Base-by-base conservation (phyloP, 2,888 invertebrate genomes). In the Aphrophora alni region DNA sequence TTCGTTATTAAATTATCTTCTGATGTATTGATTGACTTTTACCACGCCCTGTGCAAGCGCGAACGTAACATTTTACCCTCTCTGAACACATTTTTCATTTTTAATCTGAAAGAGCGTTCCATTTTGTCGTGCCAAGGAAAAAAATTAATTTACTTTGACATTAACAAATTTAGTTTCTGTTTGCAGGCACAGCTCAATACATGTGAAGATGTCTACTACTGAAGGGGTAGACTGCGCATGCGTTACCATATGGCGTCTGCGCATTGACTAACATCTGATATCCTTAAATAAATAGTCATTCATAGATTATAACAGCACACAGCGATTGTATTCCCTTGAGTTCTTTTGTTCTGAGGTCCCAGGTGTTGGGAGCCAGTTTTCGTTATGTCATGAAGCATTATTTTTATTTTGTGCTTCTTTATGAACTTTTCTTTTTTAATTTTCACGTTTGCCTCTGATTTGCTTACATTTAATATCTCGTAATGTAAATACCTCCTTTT, bases 91-190 rank as follows among this genome's bases (percentile, higher is more conserved):
- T 59, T 59, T 59, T 59, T 59, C 59, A 59, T 59, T 59, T 59
- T 59, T 59, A 59, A 59, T 59, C 59, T 21, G 21, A 59, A 21
- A n/a, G 59, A 59, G 21, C 59, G 59, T 59, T 59, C 59, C 59
- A 59, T 80, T 77, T 73, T 80, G 80, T 80, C 80, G 76, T 72
- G 72, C 38, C 78, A 38, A 75, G 69, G 38, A 81, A 81, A 81
- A n/a, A 78, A 81, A 79, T 79, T 81, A 81, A 81, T 81, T 81
- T 81, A 78, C 81, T 81, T 76, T 81, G 81, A 81, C 81, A 79
- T 81, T 81, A 81, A 81, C 79, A 81, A 81, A 81, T 81, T 81
- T 81, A 68, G 78, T 79, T 68, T 26, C 24, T 59, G 69, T 25
- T 71, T 70, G 38, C 17, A n/a, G 25, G 70, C 21, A 71, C 28